Conservation (phyloP, 2,113 vertebrate species). For the Cettia cetti region DNA sequence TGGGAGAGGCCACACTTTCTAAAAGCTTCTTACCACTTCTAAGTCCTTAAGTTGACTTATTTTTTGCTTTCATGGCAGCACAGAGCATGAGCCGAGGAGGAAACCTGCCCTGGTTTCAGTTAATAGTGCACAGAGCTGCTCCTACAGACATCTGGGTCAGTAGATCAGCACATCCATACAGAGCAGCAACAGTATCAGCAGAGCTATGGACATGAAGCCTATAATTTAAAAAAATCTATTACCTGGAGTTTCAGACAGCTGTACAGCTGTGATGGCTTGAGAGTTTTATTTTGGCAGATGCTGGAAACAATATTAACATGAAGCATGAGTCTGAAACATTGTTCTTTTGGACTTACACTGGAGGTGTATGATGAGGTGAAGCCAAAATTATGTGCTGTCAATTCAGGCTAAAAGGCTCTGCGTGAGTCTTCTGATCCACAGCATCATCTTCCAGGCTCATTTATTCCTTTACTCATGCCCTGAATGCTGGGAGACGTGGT, state of each 20-base stretch:
- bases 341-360: not conserved
- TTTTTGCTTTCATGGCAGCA: not conserved
- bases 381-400: accelerated
- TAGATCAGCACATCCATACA: not conserved
- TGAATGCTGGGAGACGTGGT: not conserved
- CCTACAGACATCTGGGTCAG: not conserved
- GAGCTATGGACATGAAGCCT: not conserved
- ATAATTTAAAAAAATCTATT: not conserved
- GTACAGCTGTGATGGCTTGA: not conserved
- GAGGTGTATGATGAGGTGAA: not conserved
- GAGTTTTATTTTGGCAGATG: not conserved
- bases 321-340: not conserved
- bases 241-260: not conserved
- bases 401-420: not conserved
- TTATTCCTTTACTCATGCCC: not conserved
- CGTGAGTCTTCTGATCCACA: not conserved
- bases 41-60: not conserved
- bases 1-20: not conserved
- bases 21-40: not conserved
- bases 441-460: accelerated
- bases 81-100: not conserved
- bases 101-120: not conserved
- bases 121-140: not conserved
- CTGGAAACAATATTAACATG: not conserved
- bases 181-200: not conserved